phyloP scores from a whole-genome alignment of 2,888 invertebrate species.

The Leuctra nigra region DNA sequence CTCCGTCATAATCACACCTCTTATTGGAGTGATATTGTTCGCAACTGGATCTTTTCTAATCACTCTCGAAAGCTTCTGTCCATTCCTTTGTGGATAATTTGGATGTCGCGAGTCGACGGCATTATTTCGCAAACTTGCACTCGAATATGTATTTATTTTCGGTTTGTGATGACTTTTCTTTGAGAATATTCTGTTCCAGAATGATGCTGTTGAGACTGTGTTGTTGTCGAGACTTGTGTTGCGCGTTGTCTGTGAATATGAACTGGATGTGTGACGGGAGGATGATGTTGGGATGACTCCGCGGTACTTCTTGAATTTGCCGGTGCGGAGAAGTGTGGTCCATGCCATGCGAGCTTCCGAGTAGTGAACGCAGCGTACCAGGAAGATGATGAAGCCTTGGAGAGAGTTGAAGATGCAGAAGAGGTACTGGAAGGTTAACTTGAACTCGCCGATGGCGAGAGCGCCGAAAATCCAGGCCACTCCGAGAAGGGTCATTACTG shows the following conservation, averaged over 20 bases:
- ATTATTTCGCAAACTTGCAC: conserved; percentile 9
- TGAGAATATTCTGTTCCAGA: conserved; percentile 16
- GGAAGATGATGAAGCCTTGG: conserved; percentile 37
- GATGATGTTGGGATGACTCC: conserved; percentile 21
- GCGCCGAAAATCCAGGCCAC: conserved; percentile 37
- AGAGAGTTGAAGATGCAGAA: conserved; percentile 37
- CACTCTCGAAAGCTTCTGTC: not conserved
- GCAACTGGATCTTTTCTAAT: not conserved
- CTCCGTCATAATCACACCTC: conserved; percentile 1
- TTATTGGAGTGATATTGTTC: no score
- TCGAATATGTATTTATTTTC: not conserved
- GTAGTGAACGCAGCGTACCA: conserved; percentile 28
- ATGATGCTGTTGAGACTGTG: not conserved
- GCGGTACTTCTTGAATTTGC: conserved; percentile 22
- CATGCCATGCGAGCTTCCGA: conserved; percentile 23
- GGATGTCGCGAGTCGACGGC: not conserved
- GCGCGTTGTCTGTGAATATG: conserved; percentile 5
- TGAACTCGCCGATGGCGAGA: conserved; percentile 34
- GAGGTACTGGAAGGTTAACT: conserved; percentile 34
- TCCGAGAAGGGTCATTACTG: conserved; percentile 34
- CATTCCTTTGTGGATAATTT: not conserved
- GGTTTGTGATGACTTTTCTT: not conserved
- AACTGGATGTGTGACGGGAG: conserved; percentile 19
- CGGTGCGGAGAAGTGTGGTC: conserved; percentile 20
- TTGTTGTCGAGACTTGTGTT: conserved; percentile 1